Conservation (phyloP, 30 jellyfish, hydroid and myxozoan species). For the Aurelia aurita complex sp. Pacific region DNA sequence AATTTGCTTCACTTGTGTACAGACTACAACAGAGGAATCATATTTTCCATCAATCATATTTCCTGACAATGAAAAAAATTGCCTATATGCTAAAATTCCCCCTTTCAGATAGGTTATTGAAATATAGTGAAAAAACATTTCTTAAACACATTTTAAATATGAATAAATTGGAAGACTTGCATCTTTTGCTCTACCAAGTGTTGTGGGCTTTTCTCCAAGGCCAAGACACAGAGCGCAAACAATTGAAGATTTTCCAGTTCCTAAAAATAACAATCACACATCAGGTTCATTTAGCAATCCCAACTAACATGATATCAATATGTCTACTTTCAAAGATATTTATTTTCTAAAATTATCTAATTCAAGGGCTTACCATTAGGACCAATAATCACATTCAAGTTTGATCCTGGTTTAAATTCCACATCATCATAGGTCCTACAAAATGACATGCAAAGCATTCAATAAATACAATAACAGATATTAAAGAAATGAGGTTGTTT, state of each 20-base stretch:
- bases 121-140: background rate
- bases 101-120: too few relatives aligned
- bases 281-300: too few relatives aligned
- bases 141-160: background rate
- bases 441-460: background rate
- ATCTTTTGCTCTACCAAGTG: conserved; percentile 90
- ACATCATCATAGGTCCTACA: conserved; percentile 91
- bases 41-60: too few relatives aligned
- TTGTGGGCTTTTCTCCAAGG: conserved; percentile 86
- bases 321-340: too few relatives aligned
- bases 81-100: too few relatives aligned
- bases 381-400: conserved; percentile 88
- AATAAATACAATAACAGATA: too few relatives aligned
- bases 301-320: too few relatives aligned
- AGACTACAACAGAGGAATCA: too few relatives aligned
- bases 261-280: conserved; percentile 50
- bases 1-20: too few relatives aligned
- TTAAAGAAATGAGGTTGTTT: too few relatives aligned
- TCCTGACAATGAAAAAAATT: too few relatives aligned
- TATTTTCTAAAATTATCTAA: too few relatives aligned
- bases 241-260: conserved; percentile 97
- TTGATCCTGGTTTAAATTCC: conserved; percentile 79
- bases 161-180: conserved; percentile 29
- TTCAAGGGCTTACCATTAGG: conserved; percentile 98
- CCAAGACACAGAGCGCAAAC: conserved; percentile 98